A percentile compares a stretch with the other conserved stretches of the same genome.
phyloP scores from a whole-genome alignment of 2,113 vertebrate genomes.

The Brevimyrus niger region DNA sequence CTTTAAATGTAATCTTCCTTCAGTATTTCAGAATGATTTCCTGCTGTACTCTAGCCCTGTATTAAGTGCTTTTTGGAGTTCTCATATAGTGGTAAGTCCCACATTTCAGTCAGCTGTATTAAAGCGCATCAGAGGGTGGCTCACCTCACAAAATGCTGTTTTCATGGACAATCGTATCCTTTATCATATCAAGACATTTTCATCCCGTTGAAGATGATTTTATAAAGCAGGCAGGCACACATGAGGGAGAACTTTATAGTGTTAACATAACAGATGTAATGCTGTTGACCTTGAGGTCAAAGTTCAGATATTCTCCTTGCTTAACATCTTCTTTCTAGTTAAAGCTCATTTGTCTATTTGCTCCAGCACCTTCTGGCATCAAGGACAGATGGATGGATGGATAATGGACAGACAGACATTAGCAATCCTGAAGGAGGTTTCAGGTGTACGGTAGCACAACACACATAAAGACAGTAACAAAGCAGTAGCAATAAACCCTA shows the following conservation, averaged over 20 bases:
- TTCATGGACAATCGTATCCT: not conserved
- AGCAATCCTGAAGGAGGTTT: not conserved
- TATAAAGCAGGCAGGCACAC: not conserved
- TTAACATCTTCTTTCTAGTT: not conserved
- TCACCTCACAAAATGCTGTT: not conserved
- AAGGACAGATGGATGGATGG: not conserved
- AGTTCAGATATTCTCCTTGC: not conserved
- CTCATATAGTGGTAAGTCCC: not conserved
- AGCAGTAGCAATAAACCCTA: not conserved
- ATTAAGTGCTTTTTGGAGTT: not conserved
- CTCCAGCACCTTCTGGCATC: not conserved
- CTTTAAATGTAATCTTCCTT: constrained; percentile 1
- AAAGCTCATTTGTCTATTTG: not conserved
- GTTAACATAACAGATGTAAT: not conserved
- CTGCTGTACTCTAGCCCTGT: not conserved
- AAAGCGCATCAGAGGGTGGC: not conserved
- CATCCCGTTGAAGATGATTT: not conserved
- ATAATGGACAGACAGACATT: not conserved
- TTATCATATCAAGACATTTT: not conserved
- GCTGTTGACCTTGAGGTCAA: not conserved
- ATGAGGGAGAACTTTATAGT: not conserved
- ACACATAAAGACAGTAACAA: not conserved
- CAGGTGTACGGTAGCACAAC: not conserved
- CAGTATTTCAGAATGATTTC: not conserved
- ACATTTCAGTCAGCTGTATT: not conserved